Base-by-base conservation (phyloP, 2,888 invertebrate species). In the Biston stratarius region DNA sequence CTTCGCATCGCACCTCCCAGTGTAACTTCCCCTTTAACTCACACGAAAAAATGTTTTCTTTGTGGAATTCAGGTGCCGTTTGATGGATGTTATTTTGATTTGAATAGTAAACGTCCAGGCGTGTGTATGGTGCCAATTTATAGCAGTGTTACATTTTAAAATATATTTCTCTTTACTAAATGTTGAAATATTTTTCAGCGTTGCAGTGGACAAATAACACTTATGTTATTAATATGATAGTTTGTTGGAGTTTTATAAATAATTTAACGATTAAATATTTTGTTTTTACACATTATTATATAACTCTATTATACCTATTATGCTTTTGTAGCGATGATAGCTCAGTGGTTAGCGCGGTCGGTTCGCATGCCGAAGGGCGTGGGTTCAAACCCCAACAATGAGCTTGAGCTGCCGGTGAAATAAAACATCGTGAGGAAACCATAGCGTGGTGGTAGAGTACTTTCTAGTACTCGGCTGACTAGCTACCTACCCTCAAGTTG, bases 1-100 rank as follows among this genome's bases (percentile, higher is more conserved):
- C 45, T 12, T 10, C 6, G n/a, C 36, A 3, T 14, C 15, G 8
- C 11, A 24, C 6, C 6, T 11, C 15, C 8, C 6, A 47, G 57
- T 57, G 57, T 36, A 36, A 3, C 34, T 10, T 2, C 5, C 36
- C 7, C 45, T 10, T 57, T 45, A 57, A 15, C 12, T 34, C 14
- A 5, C 0, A 34, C 10, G 14, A 34, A 36, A 0, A 36, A 45
- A 45, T 57, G 33, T 56, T 56, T 56, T 55, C 42, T 45, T 57
- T 34, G 45, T 47, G 45, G 57, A 42, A 57, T 57, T 47, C 45
- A 57, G 45, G 45, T 57, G 9, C 34, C 9, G 45, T 57, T 44
- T 57, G 57, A 57, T 57, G 45, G 36, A 57, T 57, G 57, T 57
- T 57, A 33, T 57, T 57, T 55, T 42, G 42, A 55, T 44, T 42